Evolutionary conservation across 92 coral and sea anemone species (phyloP), one percentile per base, ranked within the genome.

Genomic region (Epizoanthus fatuus): DNA sequence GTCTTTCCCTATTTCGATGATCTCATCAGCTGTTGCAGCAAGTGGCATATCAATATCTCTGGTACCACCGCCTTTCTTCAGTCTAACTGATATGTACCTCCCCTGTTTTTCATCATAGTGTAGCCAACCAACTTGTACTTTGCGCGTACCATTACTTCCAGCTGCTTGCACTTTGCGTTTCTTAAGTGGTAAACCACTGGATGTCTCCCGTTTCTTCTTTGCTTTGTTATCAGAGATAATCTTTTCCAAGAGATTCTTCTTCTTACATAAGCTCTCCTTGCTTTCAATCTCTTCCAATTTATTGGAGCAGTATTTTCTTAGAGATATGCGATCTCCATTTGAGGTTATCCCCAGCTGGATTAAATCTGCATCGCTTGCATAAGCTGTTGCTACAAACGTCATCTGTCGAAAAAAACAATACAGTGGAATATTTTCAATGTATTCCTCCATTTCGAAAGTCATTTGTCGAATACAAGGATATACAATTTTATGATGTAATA

Each of bases 1-100:
- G 62, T 73, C 87, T 63, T 87, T 87, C 69, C 81, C 87, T n/a
- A 16, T 73, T 81, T 74, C 79, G 63, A 88, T 88, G 75, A 81
- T 75, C 14, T 45, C 45, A 81, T 74, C 74, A 59, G 83, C 84
- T 63, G 84, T 81, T 66, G 87, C 81, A 72, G 74, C 77, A 74
- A 66, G 70, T 22, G 56, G 56, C 65, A 81, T 68, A 54, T 32
- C 16, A 58, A 81, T 54, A 16, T 87, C 86, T 77, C 90, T 86
- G 37, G 90, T 86, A 44, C 86, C 90, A 66, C 81, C 92, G 44
- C 84, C 88, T 76, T 74, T 79, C 45, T 60, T 42, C 63, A 22
- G 74, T 52, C 80, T 70, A 47, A 69, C 77, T 32, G 72, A 64
- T 39, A 79, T 55, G 45, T 65, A 86, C 45, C 69, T 69, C 62